A percentile compares a stretch with the other conserved stretches of the same genome.
These are phyloP conservation scores for Acromyrmex echinatior DNA, from an alignment of 1,140 invertebrate genomes.

Conservation along the genomic window DNA sequence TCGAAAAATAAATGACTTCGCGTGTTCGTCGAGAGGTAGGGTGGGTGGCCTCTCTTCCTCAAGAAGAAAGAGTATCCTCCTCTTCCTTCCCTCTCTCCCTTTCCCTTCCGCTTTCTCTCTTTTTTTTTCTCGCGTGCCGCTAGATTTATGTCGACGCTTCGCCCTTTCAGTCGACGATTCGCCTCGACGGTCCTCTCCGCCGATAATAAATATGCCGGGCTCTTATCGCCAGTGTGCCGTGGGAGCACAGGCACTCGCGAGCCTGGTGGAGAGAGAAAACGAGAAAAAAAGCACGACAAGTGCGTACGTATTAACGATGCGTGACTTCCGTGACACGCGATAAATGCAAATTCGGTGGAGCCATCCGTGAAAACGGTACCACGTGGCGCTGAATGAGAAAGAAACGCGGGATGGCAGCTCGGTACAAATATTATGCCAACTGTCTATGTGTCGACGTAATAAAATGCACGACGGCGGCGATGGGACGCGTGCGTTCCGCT, in stretches of 20 bases:
- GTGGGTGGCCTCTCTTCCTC: conserved; percentile 52
- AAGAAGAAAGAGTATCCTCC: conserved; percentile 46
- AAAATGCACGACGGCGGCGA: conserved; percentile 6
- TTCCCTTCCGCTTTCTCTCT: conserved; percentile 1
- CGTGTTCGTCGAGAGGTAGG: conserved; percentile 65
- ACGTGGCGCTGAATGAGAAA: conserved; percentile 68
- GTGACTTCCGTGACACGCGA: conserved; percentile 73
- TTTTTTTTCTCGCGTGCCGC: conserved; percentile 57
- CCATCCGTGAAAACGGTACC: conserved; percentile 76
- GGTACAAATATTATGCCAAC: conserved; percentile 31
- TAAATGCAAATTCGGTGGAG: conserved; percentile 75
- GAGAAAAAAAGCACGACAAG: conserved; percentile 54
- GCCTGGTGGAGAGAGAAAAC: neutral
- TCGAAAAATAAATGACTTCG: conserved; percentile 72
- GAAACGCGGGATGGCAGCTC: neutral
- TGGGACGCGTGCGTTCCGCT: conserved; percentile 18
- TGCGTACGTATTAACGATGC: conserved; percentile 72
- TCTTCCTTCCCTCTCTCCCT: conserved; percentile 6
- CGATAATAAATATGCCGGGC: conserved; percentile 70
- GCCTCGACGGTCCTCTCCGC: conserved; percentile 61
- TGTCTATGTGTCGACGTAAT: conserved; percentile 26
- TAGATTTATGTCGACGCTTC: conserved; percentile 69
- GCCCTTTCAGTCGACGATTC: conserved; percentile 43
- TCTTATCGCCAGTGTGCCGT: conserved; percentile 57
- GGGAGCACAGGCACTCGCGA: conserved; percentile 15